Percentiles rank a stretch among this genome's conserved stretches.
phyloP scores from a whole-genome alignment of 2,113 vertebrate genomes.

The Leucoraja erinaceus region DNA sequence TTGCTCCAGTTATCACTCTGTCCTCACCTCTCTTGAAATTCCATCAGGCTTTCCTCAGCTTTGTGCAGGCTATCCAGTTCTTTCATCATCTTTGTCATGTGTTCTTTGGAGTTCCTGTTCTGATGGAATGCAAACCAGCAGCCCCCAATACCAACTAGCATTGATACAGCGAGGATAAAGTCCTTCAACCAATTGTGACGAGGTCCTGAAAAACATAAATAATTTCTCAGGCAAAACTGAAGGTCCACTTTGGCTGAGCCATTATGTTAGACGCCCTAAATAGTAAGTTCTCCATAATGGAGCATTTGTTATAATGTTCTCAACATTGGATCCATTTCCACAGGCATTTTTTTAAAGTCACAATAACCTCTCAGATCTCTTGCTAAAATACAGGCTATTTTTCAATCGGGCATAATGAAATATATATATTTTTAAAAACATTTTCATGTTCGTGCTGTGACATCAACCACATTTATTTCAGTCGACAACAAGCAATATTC shows the following conservation, averaged over 20 bases:
- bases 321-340: background rate
- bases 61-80: conserved; percentile 91
- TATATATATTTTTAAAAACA: too few relatives aligned
- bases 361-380: too few relatives aligned
- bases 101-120: conserved; percentile 89
- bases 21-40: conserved; percentile 84
- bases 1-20: background rate
- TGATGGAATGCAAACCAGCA: conserved; percentile 98
- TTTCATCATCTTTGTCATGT: conserved; percentile 97
- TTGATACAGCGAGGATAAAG: conserved; percentile 88
- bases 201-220: conserved; percentile 62
- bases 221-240: background rate
- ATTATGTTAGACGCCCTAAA: background rate
- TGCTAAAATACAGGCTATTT: too few relatives aligned
- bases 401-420: too few relatives aligned
- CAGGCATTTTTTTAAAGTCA: background rate
- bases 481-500: too few relatives aligned
- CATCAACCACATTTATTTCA: background rate
- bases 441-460: background rate
- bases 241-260: too few relatives aligned
- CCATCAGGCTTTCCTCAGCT: conserved; percentile 85
- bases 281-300: background rate
- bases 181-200: conserved; percentile 98
- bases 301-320: background rate
- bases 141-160: conserved; percentile 90